Evolutionary conservation across 2,888 invertebrate species (phyloP), one percentile per base, ranked within the genome.

Genomic region (Drosophila engyochracea): DNA sequence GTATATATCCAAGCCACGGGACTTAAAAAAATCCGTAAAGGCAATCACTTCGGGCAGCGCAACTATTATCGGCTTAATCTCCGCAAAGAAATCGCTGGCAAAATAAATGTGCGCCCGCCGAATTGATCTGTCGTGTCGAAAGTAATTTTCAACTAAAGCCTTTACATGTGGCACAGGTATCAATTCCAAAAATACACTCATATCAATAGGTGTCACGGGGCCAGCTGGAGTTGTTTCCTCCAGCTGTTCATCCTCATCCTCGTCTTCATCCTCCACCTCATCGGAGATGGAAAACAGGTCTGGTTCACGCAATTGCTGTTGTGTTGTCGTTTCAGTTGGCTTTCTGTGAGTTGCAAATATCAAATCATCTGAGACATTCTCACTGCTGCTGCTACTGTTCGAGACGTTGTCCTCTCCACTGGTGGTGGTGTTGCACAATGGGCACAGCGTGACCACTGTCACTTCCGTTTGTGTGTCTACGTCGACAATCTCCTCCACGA

Each of bases 1-100:
- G 2, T 93, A 60, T 39, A 93, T 85, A 89, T 93, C 92, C 65
- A 93, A 72, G 14, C 93, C 93, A 57, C 89, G 91, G 70, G 81
- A 84, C 75, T 92, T 91, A 68, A 93, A 83, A 80, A 92, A 93
- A 60, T 84, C 82, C 37, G 92, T 79, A 69, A 93, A 91, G 28
- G 88, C 84, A 61, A 80, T 73, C 71, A 93, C 89, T 84, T 93
- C 93, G 49, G 91, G 89, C 62, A 92, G 76, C 28, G 82, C 83
- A 35, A 92, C 66, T 25, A 92, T 88, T 16, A 86, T 84, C 57
- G 91, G 83, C 63, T 88, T 85, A 59, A 93, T 72, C 41, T 82
- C 72, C 39, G 75, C 65, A 65, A 93, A 93, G 44, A 91, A 83
- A 25, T 78, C 80, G 61, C 91, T 90, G 63, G 83, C 80, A 39